These are phyloP conservation scores for Amphimedon queenslandica DNA, from an alignment of 37 sponge, comb jelly and placozoan species.

Conservation along the genomic window DNA sequence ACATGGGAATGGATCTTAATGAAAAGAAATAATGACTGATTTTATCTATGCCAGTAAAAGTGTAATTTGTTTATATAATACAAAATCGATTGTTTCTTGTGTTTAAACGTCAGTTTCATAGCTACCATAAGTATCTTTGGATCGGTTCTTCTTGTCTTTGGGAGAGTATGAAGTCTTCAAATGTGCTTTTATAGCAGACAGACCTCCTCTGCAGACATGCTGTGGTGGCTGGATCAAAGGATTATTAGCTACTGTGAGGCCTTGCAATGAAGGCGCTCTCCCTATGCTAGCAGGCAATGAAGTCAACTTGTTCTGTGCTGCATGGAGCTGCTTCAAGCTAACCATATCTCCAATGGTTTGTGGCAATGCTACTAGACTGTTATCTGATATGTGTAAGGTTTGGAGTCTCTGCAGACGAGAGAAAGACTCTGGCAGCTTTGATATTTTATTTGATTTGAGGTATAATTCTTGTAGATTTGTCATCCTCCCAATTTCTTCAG, in stretches of 20 bases:
- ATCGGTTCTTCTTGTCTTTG: too few species aligned
- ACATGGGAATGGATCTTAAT: too few species aligned
- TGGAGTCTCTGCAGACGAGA: conserved; percentile 17
- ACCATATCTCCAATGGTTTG: conserved; percentile 13
- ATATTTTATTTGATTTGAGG: conserved; percentile 15
- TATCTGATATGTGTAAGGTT: conserved; percentile 32
- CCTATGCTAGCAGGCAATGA: conserved; percentile 26
- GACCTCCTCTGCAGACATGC: conserved; percentile 37
- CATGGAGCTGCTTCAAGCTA: conserved; percentile 37
- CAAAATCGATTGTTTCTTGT: too few species aligned
- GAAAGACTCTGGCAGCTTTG: conserved; percentile 13
- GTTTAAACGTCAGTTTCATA: too few species aligned
- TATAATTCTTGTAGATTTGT: conserved; percentile 21
- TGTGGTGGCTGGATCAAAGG: conserved; percentile 48
- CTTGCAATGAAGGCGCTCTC: conserved; percentile 8
- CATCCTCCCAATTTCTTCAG: conserved; percentile 33
- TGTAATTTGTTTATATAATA: too few species aligned
- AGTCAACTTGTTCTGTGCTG: conserved; percentile 34
- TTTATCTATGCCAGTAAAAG: too few species aligned
- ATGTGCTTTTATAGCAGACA: conserved; percentile 3
- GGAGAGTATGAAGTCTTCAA: too few species aligned
- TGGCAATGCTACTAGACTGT: conserved; percentile 18
- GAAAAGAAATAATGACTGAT: too few species aligned
- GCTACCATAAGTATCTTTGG: too few species aligned
- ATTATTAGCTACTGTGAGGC: conserved; percentile 45